Evolutionary conservation across 2,888 invertebrate species (phyloP), one percentile per base, ranked within the genome.

Genomic region (Schizotus pectinicornis): DNA sequence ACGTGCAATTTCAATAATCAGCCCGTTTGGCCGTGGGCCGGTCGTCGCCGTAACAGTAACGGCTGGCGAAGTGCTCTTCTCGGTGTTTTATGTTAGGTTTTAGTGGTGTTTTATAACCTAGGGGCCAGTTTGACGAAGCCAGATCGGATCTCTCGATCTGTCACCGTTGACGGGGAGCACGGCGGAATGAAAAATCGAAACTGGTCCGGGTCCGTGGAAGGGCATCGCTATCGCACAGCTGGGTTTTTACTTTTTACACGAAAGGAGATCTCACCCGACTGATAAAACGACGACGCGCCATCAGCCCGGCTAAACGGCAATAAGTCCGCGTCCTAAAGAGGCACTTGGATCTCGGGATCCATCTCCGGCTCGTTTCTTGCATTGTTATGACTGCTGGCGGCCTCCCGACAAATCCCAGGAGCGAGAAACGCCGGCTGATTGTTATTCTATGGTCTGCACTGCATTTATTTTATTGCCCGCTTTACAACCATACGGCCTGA

Each of bases 391-490:
- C 49, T 36, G 59, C 59, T 42, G 46, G 36, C 39, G 47, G 54
- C 22, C 22, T 22, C 22, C 22, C 22, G 22, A 22, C 22, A 39
- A 30, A 33, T 35, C 38, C 45, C 53, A 45, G 37, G 37, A 32
- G 39, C 54, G 39, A 14, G 32, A 13, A 54, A 58, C n/a, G 62
- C 65, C 64, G 63, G 55, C 68, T 67, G 67, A 71, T 72, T 72
- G 69, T 71, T 70, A 72, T 72, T 72, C 68, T 68, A 71, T 67
- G 69, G 68, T 70, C 69, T 66, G 64, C 61, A 65, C 64, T 68
- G 70, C 70, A 67, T 71, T 72, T 70, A 71, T 65, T 72, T 71
- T 72, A 72, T 72, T 69, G 70, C 66, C 64, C 70, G 65, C 69
- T 72, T 68, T 68, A 69, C 69, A 67, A 63, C 64, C 68, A 67